Evolutionary conservation across 2,888 invertebrate genomes (phyloP), one percentile per base, ranked within the genome.

Genomic region (Tanypteryx hageni): DNA sequence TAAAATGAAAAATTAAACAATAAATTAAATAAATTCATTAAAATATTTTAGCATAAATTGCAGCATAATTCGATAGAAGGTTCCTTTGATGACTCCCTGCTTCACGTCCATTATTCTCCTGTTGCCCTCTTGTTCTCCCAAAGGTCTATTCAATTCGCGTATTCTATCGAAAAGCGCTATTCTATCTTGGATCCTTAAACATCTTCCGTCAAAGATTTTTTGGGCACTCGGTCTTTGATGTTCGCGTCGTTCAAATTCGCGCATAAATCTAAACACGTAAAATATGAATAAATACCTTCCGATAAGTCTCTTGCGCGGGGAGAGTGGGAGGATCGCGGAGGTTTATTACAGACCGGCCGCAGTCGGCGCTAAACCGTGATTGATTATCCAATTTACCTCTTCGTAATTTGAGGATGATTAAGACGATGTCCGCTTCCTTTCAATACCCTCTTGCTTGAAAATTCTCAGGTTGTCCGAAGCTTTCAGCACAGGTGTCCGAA

Each of bases 401-500:
- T 22, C 18, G 76, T 76, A 76, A 76, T 76, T 27, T 27, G 76
- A 76, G 76, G 76, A 76, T 76, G 76, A 76, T 76, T 27, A 27
- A 76, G 76, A 76, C 76, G n/a, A n/a, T 5, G 76, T 27, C 76
- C 18, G 22, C 76, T 76, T 76, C 76, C 27, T 2, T 76, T 22
- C 22, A 18, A 76, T 7, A 68, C 16, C 44, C 44, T 44, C 44
- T 5, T 5, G 44, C 44, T 44, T 44, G 44, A 44, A 44, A 44
- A 44, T 44, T 44, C 44, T 44, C n/a, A 22, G 3, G 16, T 22
- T 27, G 11, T 76, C 44, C 22, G 76, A 13, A 27, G 27, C 76
- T 76, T 76, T 76, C 76, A 76, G 76, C 76, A 27, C 76, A 76
- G 76, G 76, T 76, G 76, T 76, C 76, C 76, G 27, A 27, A 13